A percentile compares a stretch with the other conserved stretches of the same genome.
Evolutionary conservation across 2,113 vertebrate species (phyloP).

Genomic region (Petrocephalus microphthalmus): DNA sequence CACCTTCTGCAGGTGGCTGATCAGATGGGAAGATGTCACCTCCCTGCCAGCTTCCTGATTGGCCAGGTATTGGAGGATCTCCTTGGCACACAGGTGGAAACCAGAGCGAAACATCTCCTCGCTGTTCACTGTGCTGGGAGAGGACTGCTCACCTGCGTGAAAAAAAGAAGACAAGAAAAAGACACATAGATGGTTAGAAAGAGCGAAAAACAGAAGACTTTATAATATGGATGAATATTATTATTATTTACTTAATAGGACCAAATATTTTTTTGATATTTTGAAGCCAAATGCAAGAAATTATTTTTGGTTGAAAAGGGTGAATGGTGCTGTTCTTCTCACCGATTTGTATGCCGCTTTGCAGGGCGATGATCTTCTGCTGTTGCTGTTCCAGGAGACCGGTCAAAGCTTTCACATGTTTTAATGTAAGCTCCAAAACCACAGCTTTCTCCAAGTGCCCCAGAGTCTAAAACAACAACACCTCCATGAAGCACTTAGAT

Average conservation of each 20-base stretch:
- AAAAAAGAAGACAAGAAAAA: constrained; percentile 28
- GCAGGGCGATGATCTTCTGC: constrained; percentile 83
- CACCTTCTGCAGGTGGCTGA: constrained; percentile 83
- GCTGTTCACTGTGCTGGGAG: constrained; percentile 61
- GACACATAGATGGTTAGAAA: background rate
- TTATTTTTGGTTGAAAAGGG: background rate
- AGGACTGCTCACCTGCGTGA: constrained; percentile 71
- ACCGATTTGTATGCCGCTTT: constrained; percentile 83
- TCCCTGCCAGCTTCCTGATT: constrained; percentile 74
- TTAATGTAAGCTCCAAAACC: constrained; percentile 92
- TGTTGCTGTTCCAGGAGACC: constrained; percentile 88
- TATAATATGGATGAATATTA: background rate
- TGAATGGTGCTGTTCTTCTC: constrained; percentile 44
- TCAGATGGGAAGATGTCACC: constrained; percentile 71
- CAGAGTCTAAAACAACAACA: constrained; percentile 78
- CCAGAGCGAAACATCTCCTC: constrained; percentile 94
- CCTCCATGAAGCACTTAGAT: constrained; percentile 42
- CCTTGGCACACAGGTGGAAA: constrained; percentile 90
- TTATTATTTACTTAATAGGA: background rate
- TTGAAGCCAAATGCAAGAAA: background rate
- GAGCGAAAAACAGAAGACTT: background rate
- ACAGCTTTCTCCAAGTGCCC: constrained; percentile 98
- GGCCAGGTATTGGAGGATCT: constrained; percentile 85
- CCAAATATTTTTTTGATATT: background rate
- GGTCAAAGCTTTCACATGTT: constrained; percentile 90